A percentile compares a stretch with the other conserved stretches of the same genome.
phyloP scores from a whole-genome alignment of 2,888 invertebrate species.

The Elegia similella region DNA sequence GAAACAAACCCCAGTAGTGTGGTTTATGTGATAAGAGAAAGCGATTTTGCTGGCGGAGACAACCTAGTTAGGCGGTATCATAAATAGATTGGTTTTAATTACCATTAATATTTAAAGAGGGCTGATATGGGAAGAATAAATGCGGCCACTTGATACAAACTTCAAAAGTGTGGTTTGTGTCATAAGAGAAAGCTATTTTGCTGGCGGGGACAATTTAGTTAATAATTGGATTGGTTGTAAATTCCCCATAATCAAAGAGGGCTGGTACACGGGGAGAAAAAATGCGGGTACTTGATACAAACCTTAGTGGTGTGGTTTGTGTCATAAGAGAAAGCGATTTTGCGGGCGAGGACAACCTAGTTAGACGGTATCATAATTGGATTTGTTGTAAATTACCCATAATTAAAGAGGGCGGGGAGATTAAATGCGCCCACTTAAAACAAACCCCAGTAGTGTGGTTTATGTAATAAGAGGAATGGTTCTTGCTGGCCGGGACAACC shows the following conservation, averaged over 20 bases:
- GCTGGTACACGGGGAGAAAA: slow-evolving; percentile 76
- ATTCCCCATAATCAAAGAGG: slow-evolving; percentile 80
- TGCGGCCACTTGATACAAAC: slow-evolving; percentile 78
- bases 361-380: no score
- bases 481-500: no score
- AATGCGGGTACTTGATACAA: slow-evolving; percentile 78
- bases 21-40: slow-evolving; percentile 34
- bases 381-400: slow-evolving; percentile 67
- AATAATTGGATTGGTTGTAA: slow-evolving; percentile 23
- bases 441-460: slow-evolving; percentile 55
- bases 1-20: slow-evolving; percentile 63
- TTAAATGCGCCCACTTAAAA: slow-evolving; percentile 79
- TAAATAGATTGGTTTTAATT: slow-evolving; percentile 43
- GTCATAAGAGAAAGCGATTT: slow-evolving; percentile 25
- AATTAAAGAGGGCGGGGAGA: slow-evolving; percentile 76
- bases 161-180: slow-evolving; percentile 42
- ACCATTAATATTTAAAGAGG: slow-evolving; percentile 79
- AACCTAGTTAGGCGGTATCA: no score
- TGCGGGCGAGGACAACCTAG: no score
- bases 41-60: slow-evolving; percentile 2
- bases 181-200: slow-evolving; percentile 23
- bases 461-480: slow-evolving; percentile 30
- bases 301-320: slow-evolving; percentile 47
- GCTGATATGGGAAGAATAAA: slow-evolving; percentile 77
- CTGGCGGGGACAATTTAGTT: no score